Percentiles rank a stretch among this genome's conserved stretches.
Conservation (phyloP, 2,113 vertebrate genomes). For the Albula glossodonta region DNA sequence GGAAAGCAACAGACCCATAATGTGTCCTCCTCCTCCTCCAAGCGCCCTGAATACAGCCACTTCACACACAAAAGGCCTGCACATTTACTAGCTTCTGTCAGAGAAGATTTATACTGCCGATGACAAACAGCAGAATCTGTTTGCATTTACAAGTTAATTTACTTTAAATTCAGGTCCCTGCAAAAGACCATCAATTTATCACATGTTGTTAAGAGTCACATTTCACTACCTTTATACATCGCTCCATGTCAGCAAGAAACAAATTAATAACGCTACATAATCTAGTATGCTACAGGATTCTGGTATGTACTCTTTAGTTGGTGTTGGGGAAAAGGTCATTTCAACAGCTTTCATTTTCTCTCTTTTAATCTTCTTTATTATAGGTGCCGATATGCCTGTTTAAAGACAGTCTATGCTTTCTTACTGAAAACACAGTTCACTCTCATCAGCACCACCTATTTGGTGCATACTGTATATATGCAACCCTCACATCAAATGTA, state of each 20-base stretch:
- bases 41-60: background rate
- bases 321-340: background rate
- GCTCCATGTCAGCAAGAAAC: background rate
- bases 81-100: background rate
- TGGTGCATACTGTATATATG: background rate
- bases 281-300: background rate
- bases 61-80: background rate
- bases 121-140: background rate
- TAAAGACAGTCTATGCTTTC: background rate
- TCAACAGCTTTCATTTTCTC: background rate
- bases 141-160: background rate
- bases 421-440: background rate
- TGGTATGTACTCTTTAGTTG: background rate
- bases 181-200: background rate
- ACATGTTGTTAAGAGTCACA: background rate
- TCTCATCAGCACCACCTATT: background rate
- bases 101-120: background rate
- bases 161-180: background rate
- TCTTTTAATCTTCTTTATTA: background rate
- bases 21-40: background rate
- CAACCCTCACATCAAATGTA: background rate
- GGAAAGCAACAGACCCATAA: background rate
- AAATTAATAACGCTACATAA: background rate
- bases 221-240: background rate
- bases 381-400: background rate